Evolutionary conservation across 64 coral and sea anemone genomes (phyloP).

Genomic region (Pachyseris speciosa): DNA sequence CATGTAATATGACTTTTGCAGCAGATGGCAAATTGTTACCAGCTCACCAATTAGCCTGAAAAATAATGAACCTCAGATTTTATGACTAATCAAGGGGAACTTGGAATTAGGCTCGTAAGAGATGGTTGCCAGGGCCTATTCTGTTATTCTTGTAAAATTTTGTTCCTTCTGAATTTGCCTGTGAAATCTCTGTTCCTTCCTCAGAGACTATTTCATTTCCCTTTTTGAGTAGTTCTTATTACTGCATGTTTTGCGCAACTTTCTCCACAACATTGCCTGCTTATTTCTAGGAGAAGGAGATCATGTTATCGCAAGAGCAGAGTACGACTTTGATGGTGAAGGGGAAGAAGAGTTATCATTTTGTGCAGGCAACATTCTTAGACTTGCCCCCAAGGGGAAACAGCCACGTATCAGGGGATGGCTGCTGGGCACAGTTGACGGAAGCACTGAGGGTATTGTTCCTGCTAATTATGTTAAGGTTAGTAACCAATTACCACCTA

Average conservation of each 20-base stretch:
- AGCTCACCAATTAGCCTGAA: too few relatives aligned
- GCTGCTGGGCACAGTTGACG: conserved; percentile 85
- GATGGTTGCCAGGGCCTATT: too few relatives aligned
- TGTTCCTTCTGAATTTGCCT: not conserved
- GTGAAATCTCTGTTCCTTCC: too few relatives aligned
- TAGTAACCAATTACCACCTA: not conserved
- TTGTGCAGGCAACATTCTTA: conserved; percentile 66
- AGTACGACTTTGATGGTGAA: conserved; percentile 93
- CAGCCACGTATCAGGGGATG: conserved; percentile 93
- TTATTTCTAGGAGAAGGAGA: conserved; percentile 80
- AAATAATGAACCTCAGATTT: too few relatives aligned
- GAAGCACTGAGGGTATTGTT: conserved; percentile 79
- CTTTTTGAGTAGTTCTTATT: too few relatives aligned
- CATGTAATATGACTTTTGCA: too few relatives aligned
- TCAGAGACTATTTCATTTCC: too few relatives aligned
- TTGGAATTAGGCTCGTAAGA: too few relatives aligned
- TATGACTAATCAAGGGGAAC: too few relatives aligned
- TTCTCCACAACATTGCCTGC: not conserved
- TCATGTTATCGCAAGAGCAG: conserved; percentile 90
- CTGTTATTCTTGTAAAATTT: too few relatives aligned
- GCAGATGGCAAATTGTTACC: too few relatives aligned
- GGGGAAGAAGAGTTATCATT: conserved; percentile 91
- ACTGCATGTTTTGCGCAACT: not conserved
- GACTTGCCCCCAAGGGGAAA: conserved; percentile 88
- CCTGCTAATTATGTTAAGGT: conserved; percentile 99